Evolutionary conservation across 2,888 invertebrate genomes (phyloP).

Genomic region (Meteorus colon): DNA sequence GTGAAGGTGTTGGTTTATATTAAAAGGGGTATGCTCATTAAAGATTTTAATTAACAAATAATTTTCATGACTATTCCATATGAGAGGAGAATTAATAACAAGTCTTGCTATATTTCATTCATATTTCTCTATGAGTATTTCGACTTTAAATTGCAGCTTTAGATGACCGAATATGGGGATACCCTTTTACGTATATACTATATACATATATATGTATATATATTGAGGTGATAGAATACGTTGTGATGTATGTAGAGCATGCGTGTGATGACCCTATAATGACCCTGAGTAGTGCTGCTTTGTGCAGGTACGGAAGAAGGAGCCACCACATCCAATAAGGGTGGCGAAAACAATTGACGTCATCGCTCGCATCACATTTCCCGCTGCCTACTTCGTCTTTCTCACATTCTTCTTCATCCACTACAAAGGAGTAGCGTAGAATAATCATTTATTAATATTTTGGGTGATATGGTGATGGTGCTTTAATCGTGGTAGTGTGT

Average conservation of each 20-base stretch:
- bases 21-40: no score
- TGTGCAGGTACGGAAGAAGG: conserved; percentile 92
- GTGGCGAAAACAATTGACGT: conserved; percentile 96
- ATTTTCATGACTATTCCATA: no score
- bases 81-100: no score
- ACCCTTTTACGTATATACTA: no score
- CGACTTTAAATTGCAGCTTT: no score
- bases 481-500: conserved; percentile 24
- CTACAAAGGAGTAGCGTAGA: conserved; percentile 89
- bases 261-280: conserved; percentile 54
- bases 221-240: not conserved
- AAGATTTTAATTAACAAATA: no score
- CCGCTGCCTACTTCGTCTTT: conserved; percentile 93
- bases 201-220: no score
- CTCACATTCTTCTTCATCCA: conserved; percentile 96
- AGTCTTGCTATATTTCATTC: no score
- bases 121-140: no score
- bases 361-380: conserved; percentile 94
- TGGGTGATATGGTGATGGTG: conserved; percentile 32
- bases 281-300: conserved; percentile 80
- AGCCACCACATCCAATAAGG: conserved; percentile 92
- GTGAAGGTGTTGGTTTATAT: no score
- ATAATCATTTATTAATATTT: conserved; percentile 23
- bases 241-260: conserved; percentile 50
- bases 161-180: no score